phyloP scores from a whole-genome alignment of 2,888 invertebrate species.

The Sylvicola fuscatus region DNA sequence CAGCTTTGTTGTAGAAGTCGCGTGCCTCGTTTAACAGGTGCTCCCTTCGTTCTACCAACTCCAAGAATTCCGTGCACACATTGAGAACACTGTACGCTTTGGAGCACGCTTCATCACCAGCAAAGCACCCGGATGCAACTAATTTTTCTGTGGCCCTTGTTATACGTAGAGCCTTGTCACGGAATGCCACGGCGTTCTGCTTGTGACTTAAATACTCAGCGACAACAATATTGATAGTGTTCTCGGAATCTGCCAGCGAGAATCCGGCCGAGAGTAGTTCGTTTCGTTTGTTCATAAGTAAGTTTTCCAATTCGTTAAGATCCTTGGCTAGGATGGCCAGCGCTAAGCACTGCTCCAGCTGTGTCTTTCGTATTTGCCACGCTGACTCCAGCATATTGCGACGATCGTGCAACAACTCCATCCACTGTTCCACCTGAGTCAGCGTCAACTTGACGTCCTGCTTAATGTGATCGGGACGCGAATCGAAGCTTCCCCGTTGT shows the following conservation, averaged over 20 bases:
- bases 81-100: slow-evolving; percentile 45
- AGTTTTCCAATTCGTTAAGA: slow-evolving; percentile 39
- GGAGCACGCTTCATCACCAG: slow-evolving; percentile 42
- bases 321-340: slow-evolving; percentile 52
- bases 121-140: slow-evolving; percentile 45
- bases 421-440: slow-evolving; percentile 50
- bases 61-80: slow-evolving; percentile 45
- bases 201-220: slow-evolving; percentile 47
- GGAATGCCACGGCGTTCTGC: slow-evolving; percentile 46
- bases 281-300: slow-evolving; percentile 30
- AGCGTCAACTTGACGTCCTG: slow-evolving; percentile 29
- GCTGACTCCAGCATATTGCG: slow-evolving; percentile 47
- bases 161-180: slow-evolving; percentile 54
- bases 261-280: slow-evolving; percentile 31
- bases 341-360: slow-evolving; percentile 59
- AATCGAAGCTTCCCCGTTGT: slow-evolving; percentile 52
- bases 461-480: slow-evolving; percentile 40
- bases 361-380: slow-evolving; percentile 45
- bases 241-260: slow-evolving; percentile 42
- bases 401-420: slow-evolving; percentile 54
- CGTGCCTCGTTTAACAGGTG: slow-evolving; percentile 42
- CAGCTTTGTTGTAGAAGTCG: slow-evolving; percentile 51
- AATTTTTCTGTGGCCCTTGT: slow-evolving; percentile 59
- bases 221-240: slow-evolving; percentile 43
- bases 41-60: slow-evolving; percentile 47